Conservation (phyloP, 2,888 invertebrate species). For the Mythimna ferrago region DNA sequence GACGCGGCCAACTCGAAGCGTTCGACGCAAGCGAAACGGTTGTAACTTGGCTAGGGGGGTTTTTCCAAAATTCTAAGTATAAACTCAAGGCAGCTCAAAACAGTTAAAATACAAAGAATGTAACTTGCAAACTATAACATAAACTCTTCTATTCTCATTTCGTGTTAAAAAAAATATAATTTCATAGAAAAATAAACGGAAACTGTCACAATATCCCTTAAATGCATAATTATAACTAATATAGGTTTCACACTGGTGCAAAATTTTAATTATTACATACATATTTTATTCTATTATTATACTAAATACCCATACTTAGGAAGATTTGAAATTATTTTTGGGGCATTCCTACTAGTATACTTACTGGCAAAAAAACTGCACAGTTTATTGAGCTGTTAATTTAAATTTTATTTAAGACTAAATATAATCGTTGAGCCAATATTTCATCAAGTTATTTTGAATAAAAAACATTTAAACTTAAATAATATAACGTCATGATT, state of each 20-base stretch:
- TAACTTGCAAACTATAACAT: slow-evolving; percentile 37
- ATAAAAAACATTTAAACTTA: slow-evolving; percentile 20
- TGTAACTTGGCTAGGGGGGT: no score
- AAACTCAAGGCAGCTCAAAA: neutral
- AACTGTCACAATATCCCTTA: slow-evolving; percentile 66
- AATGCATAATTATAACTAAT: slow-evolving; percentile 76
- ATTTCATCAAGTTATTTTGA: slow-evolving; percentile 37
- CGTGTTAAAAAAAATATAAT: slow-evolving; percentile 59
- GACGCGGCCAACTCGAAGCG: no score
- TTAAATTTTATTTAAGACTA: slow-evolving; percentile 21
- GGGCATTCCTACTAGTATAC: slow-evolving; percentile 49
- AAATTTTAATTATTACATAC: slow-evolving; percentile 53
- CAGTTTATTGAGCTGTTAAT: slow-evolving; percentile 50
- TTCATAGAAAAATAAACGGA: slow-evolving; percentile 45
- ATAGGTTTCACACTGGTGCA: slow-evolving; percentile 74
- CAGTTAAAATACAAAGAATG: slow-evolving; percentile 11
- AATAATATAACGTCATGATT: slow-evolving; percentile 20
- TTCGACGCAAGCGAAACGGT: no score
- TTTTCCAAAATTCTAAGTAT: neutral
- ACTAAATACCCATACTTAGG: slow-evolving; percentile 39
- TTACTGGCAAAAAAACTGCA: slow-evolving; percentile 67
- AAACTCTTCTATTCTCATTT: slow-evolving; percentile 67
- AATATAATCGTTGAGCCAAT: slow-evolving; percentile 43
- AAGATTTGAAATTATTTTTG: slow-evolving; percentile 40
- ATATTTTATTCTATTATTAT: slow-evolving; percentile 39